Evolutionary conservation across 2,888 invertebrate genomes (phyloP), one percentile per base, ranked within the genome.

Genomic region (Sturmia bella): DNA sequence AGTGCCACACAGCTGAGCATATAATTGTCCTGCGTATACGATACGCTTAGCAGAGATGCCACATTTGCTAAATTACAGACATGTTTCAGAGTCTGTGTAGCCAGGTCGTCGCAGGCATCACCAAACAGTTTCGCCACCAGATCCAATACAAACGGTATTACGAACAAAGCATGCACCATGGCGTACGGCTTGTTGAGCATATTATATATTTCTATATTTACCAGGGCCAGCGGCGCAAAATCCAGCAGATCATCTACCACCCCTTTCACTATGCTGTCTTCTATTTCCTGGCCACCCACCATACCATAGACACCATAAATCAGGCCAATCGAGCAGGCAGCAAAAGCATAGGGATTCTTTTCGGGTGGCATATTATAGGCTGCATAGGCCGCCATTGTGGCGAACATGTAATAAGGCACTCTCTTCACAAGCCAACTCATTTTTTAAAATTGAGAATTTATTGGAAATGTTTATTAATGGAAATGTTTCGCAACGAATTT

Each of bases 271-370:
- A 79, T 56, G 17, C 79, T 56, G 9, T 69, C 57, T 1, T 13
- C 2, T 5, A 57, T 3, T n/a, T 79, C 79, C 12, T 69, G 59
- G 7, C 88, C 86, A 15, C 87, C 82, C 21, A 85, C 77, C 37
- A 88, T 83, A 19, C 88, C 88, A 21, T 86, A 52, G 13, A 88
- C 52, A 0, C 89, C 88, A n/a, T 87, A 89, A 0, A 86, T 78
- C 13, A 88, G 70, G 15, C 87, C 85, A 17, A 88, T 19, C 0
- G 86, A 83, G 5, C 86, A 86, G 6, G 86, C 86, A 32, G 84
- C 81, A 84, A 86, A 88, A 0, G 85, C 87, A 24, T 85, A 88
- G 0, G 89, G 87, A 3, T 86, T 80, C 6, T 85, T 78, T 56
- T 82, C 81, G 0, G 77, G 81, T 72, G 1, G 3, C 89, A 88